Percentiles rank a stretch among this genome's conserved stretches.
Conservation (phyloP, 2,113 vertebrate species). For the Nesoenas mayeri region DNA sequence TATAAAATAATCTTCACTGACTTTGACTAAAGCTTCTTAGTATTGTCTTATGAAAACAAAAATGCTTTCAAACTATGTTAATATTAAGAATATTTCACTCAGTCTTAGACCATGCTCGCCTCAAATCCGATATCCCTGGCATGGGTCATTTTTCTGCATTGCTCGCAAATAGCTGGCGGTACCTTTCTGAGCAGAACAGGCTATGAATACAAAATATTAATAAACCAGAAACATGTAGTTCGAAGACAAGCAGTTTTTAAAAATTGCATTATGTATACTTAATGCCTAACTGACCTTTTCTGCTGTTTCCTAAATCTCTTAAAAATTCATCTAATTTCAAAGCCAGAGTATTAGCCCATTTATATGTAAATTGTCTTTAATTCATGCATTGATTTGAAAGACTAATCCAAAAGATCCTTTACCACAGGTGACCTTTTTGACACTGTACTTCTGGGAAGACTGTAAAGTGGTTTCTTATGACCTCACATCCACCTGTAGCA, state of each 20-base stretch:
- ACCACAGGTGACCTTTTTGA: slow-evolving; percentile 80
- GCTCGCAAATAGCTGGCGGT: slow-evolving; percentile 9
- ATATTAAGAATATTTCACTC: background rate
- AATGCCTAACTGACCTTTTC: slow-evolving; percentile 80
- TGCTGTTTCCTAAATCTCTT: slow-evolving; percentile 78
- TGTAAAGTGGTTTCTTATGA: slow-evolving; percentile 68
- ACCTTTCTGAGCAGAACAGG: slow-evolving; percentile 32
- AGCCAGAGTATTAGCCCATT: slow-evolving; percentile 77
- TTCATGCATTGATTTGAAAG: slow-evolving; percentile 83
- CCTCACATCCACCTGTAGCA: slow-evolving; percentile 68
- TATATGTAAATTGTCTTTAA: slow-evolving; percentile 85
- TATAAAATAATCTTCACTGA: background rate
- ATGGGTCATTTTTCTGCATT: background rate
- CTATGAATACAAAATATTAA: slow-evolving; percentile 72
- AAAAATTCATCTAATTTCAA: slow-evolving; percentile 81
- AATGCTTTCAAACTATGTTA: slow-evolving; percentile 8
- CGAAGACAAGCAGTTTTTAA: slow-evolving; percentile 70
- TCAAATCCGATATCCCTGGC: background rate
- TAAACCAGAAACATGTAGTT: slow-evolving; percentile 47
- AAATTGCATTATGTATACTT: slow-evolving; percentile 78
- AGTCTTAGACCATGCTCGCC: background rate
- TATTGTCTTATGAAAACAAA: background rate
- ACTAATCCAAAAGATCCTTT: slow-evolving; percentile 79
- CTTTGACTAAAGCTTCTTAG: background rate
- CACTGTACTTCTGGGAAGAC: slow-evolving; percentile 73